Evolutionary conservation across 2,797 vertebrate genomes (phyloP).

Genomic region (Rachycentron canadum): DNA sequence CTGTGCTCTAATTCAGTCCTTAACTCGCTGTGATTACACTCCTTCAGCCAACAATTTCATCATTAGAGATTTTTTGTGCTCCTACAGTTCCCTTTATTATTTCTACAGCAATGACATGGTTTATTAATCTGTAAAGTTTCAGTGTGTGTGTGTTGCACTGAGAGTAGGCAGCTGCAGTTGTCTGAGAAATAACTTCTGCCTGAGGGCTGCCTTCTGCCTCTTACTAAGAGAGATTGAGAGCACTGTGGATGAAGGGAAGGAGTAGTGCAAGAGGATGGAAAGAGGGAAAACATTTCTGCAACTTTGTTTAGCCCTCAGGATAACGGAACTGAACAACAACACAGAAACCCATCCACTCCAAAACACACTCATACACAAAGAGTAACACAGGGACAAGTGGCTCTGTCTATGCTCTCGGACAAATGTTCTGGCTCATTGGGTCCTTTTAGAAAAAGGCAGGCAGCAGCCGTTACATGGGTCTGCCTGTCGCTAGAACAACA

Average conservation of each 20-base stretch:
- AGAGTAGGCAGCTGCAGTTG: slow-evolving; percentile 52
- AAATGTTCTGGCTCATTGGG: slow-evolving; percentile 68
- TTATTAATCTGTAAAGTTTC: slow-evolving; percentile 51
- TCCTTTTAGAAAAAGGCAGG: slow-evolving; percentile 52
- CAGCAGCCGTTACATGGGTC: slow-evolving; percentile 42
- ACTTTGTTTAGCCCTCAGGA: slow-evolving; percentile 43
- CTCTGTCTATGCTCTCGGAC: slow-evolving; percentile 54
- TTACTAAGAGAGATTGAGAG: slow-evolving; percentile 14
- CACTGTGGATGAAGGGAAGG: slow-evolving; percentile 4
- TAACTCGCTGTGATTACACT: background rate
- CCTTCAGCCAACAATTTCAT: slow-evolving; percentile 20
- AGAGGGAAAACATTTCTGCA: slow-evolving; percentile 15
- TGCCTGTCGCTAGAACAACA: slow-evolving; percentile 41
- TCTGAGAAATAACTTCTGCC: slow-evolving; percentile 47
- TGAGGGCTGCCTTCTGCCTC: slow-evolving; percentile 39
- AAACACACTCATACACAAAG: slow-evolving; percentile 8
- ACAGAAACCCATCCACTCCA: slow-evolving; percentile 36
- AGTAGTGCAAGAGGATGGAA: slow-evolving; percentile 23
- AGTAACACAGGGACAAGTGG: slow-evolving; percentile 43
- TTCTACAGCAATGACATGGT: slow-evolving; percentile 10
- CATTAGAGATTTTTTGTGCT: slow-evolving; percentile 48
- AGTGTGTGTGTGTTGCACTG: slow-evolving; percentile 14
- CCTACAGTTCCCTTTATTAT: slow-evolving; percentile 27
- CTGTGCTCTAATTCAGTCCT: background rate
- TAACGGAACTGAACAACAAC: slow-evolving; percentile 22